These are phyloP conservation scores for Elgaria multicarinata DNA, from an alignment of 2,113 vertebrate genomes.

Conservation along the genomic window DNA sequence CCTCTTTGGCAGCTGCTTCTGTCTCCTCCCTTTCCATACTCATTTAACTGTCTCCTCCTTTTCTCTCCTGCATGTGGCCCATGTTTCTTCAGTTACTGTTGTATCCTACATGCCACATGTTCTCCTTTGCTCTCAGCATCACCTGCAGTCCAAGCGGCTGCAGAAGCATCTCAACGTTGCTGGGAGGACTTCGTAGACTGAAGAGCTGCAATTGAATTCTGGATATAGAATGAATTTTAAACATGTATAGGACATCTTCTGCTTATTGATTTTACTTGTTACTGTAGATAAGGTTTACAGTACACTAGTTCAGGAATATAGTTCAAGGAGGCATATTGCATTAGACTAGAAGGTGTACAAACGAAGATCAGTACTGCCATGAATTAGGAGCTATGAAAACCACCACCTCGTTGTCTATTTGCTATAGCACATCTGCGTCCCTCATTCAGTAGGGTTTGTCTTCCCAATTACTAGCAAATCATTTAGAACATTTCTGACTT, in stretches of 20 bases:
- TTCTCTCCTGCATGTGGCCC: too few species aligned
- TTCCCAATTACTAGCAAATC: neutral
- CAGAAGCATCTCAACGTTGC: too few species aligned
- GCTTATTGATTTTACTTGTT: slow-evolving; percentile 2
- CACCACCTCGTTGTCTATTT: neutral
- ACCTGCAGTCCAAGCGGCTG: too few species aligned
- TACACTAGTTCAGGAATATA: neutral
- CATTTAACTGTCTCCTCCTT: too few species aligned
- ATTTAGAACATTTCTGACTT: neutral
- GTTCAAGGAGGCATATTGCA: neutral
- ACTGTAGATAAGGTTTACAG: slow-evolving; percentile 10
- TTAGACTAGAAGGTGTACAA: neutral
- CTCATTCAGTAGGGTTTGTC: neutral
- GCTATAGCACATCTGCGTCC: neutral
- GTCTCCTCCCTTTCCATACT: too few species aligned
- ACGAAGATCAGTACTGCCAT: neutral
- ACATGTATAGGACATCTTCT: slow-evolving; percentile 41
- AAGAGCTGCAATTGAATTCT: neutral
- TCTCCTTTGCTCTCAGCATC: too few species aligned
- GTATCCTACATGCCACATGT: too few species aligned
- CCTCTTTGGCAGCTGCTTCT: too few species aligned
- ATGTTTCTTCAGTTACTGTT: too few species aligned
- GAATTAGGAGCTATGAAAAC: neutral
- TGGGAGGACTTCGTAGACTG: too few species aligned
- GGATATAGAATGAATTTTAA: slow-evolving; percentile 29